Base-by-base conservation (phyloP, 2,797 vertebrate species). In the Austrolebias charrua region DNA sequence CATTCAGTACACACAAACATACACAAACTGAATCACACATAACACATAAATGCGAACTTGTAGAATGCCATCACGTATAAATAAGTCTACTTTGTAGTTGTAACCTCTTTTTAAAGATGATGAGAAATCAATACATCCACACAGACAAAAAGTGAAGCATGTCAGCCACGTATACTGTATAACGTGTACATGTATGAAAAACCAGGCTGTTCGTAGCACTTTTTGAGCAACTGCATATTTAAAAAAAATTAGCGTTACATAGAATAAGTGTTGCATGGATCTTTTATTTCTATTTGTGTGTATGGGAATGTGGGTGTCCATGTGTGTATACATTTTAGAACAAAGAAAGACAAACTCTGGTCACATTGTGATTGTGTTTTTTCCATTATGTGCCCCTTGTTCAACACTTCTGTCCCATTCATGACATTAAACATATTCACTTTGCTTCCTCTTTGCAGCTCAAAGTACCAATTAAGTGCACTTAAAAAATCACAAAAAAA, bases 381-480 rank as follows among this genome's bases (percentile, higher is more conserved):
- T 78, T 73, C 52, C 50, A 81, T 77, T 73, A 82, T 62, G 62
- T 19, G 46, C 55, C 46, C 24, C 35, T 50, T 71, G 58, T 80
- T 60, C 35, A 55, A 57, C 42, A 38, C 29, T 57, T 75, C 52
- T 56, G 4, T 66, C 42, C 44, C 52, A 60, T 68, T 79, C 70
- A 73, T 66, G 58, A 12, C 40, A 79, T 69, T 56, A 66, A 59
- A 71, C 29, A 60, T 59, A 53, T 62, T 76, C 55, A 33, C 38
- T 52, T 78, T 80, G 13, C 47, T 28, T 63, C 46, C 31, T 38
- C 47, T 76, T 51, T 13, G 42, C 46, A n/a, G 47, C 40, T 69
- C 31, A 53, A 61, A 76, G 66, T 74, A 71, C 62, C 75, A 80
- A 80, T 83, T 80, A 78, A 35, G 38, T 59, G 67, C 61, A 66